Conservation (phyloP, 1,140 invertebrate genomes). For the Cyclargus thomasi region DNA sequence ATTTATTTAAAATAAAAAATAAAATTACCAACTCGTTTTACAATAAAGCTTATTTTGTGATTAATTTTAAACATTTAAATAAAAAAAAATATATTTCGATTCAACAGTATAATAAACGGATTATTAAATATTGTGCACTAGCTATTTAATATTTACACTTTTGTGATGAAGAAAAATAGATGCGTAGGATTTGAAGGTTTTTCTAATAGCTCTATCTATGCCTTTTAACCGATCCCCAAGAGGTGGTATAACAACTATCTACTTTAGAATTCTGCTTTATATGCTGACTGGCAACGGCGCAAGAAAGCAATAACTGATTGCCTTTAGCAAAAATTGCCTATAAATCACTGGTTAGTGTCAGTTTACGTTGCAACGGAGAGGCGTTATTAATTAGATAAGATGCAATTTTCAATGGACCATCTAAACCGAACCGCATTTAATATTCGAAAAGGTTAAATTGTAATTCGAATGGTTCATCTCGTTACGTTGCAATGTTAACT, state of each 20-base stretch:
- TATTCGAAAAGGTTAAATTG: no score
- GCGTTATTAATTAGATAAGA: no score
- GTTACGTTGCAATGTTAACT: no score
- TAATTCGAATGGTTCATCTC: no score
- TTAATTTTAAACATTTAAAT: background rate
- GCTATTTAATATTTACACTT: background rate
- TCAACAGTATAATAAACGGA: background rate
- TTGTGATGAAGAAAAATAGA: background rate
- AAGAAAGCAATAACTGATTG: background rate
- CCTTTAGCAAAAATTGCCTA: conserved; percentile 3
- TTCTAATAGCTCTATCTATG: background rate
- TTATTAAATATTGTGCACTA: background rate
- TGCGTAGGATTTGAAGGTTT: background rate
- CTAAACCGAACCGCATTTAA: no score
- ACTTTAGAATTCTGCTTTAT: conserved; percentile 15
- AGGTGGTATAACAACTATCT: background rate
- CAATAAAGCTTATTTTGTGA: background rate
- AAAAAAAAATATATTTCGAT: background rate
- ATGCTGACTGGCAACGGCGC: conserved; percentile 5
- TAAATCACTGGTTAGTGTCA: background rate
- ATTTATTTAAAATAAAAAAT: background rate
- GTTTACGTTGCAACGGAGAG: no score
- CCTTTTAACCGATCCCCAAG: background rate
- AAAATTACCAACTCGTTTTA: background rate
- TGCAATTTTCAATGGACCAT: no score